These are phyloP conservation scores for Cheilosia vernalis DNA, from an alignment of 2,888 invertebrate species.

Conservation along the genomic window DNA sequence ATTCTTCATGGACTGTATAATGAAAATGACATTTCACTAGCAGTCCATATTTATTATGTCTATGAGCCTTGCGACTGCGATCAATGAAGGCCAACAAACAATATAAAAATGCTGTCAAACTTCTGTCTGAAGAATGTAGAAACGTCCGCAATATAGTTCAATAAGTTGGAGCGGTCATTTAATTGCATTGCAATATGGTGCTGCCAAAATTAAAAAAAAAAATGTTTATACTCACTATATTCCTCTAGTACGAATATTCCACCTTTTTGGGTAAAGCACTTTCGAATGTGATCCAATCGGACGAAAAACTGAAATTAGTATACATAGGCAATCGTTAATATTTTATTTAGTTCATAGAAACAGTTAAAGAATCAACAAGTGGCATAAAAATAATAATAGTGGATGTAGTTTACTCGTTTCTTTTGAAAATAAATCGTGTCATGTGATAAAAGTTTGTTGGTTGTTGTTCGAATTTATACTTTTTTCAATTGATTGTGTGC, in stretches of 20 bases:
- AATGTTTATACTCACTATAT: constrained; percentile 94
- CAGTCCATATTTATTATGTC: no score
- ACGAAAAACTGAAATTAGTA: constrained; percentile 97
- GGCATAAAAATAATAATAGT: constrained; percentile 42
- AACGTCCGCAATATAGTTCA: no score
- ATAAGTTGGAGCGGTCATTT: no score
- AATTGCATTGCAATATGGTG: no score
- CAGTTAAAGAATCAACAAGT: constrained; percentile 30
- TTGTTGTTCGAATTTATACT: not conserved
- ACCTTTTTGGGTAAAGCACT: constrained; percentile 99
- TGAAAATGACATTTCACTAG: no score
- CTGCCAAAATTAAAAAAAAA: not conserved
- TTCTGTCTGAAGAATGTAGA: no score
- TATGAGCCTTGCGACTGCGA: no score
- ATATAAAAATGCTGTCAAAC: no score
- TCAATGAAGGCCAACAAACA: no score
- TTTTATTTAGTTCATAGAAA: not conserved
- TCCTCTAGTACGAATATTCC: constrained; percentile 99
- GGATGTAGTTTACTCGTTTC: constrained; percentile 17
- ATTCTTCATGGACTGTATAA: no score
- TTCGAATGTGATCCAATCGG: constrained; percentile 98
- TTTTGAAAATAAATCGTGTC: constrained; percentile 34
- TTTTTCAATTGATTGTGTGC: constrained; percentile 43
- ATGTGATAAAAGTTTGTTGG: constrained; percentile 36
- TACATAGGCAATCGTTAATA: constrained; percentile 25